phyloP scores from a whole-genome alignment of 2,113 vertebrate species.

The Plotosus lineatus region DNA sequence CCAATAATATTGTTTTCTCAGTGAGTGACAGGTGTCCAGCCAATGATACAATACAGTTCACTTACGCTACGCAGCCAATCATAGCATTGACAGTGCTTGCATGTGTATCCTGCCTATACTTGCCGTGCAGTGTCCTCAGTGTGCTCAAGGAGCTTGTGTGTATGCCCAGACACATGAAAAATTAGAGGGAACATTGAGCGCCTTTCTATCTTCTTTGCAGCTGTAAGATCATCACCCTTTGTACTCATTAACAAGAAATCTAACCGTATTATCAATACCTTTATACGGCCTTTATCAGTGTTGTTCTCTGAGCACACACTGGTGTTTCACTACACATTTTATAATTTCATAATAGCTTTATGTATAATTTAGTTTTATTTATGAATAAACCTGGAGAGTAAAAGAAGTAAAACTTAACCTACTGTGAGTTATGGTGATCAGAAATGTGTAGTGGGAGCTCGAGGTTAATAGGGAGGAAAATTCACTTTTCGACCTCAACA shows the following conservation, averaged over 20 bases:
- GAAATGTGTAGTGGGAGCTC: neutral
- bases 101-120: too few species aligned
- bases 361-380: neutral
- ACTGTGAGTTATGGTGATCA: neutral
- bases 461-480: neutral
- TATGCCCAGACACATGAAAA: too few species aligned
- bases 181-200: too few species aligned
- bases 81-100: too few species aligned
- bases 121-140: too few species aligned
- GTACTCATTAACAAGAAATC: conserved; percentile 27
- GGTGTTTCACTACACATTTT: neutral
- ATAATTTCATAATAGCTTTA: too few species aligned
- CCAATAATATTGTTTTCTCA: too few species aligned
- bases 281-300: neutral
- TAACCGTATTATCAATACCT: neutral
- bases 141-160: too few species aligned
- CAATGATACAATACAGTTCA: too few species aligned
- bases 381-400: neutral
- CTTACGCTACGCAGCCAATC: too few species aligned
- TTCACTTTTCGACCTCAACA: neutral
- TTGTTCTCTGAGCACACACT: too few species aligned
- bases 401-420: neutral
- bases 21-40: too few species aligned
- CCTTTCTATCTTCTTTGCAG: neutral
- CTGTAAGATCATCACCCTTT: neutral